Percentiles rank a stretch among this genome's conserved stretches.
Evolutionary conservation across 2,888 invertebrate species (phyloP).

Genomic region (Diabrotica balteata): DNA sequence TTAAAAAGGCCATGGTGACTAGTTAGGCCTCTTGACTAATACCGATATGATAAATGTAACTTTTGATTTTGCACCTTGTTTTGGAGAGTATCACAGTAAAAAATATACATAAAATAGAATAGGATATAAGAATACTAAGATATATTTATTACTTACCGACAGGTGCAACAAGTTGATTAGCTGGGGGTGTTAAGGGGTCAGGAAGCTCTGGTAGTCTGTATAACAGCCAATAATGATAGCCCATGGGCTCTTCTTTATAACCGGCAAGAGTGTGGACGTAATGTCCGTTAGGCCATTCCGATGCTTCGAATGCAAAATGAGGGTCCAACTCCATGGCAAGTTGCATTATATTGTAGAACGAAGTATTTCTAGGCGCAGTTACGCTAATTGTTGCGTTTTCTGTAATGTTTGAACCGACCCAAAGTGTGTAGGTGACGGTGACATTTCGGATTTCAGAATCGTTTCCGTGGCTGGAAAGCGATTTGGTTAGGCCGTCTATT

Average conservation of each 20-base stretch:
- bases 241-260: conserved; percentile 80
- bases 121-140: not conserved
- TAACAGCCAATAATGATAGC: conserved; percentile 89
- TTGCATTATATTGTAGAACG: conserved; percentile 73
- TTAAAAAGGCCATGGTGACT: too few species aligned
- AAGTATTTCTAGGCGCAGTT: conserved; percentile 75
- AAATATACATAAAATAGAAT: not conserved
- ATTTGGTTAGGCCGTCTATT: conserved; percentile 56
- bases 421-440: conserved; percentile 83
- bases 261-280: conserved; percentile 88
- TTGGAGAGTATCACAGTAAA: not conserved
- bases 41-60: too few species aligned
- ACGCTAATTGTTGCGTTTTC: conserved; percentile 81
- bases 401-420: conserved; percentile 87
- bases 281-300: conserved; percentile 92
- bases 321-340: conserved; percentile 83
- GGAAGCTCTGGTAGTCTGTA: conserved; percentile 83
- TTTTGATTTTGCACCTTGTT: not conserved
- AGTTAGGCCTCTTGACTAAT: too few species aligned
- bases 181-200: conserved; percentile 81
- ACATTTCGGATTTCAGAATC: conserved; percentile 74
- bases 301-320: conserved; percentile 68
- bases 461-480: conserved; percentile 58
- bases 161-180: conserved; percentile 86
- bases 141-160: conserved; percentile 69